Conservation (phyloP, 2,797 vertebrate genomes). For the Sebastes steindachneri region DNA sequence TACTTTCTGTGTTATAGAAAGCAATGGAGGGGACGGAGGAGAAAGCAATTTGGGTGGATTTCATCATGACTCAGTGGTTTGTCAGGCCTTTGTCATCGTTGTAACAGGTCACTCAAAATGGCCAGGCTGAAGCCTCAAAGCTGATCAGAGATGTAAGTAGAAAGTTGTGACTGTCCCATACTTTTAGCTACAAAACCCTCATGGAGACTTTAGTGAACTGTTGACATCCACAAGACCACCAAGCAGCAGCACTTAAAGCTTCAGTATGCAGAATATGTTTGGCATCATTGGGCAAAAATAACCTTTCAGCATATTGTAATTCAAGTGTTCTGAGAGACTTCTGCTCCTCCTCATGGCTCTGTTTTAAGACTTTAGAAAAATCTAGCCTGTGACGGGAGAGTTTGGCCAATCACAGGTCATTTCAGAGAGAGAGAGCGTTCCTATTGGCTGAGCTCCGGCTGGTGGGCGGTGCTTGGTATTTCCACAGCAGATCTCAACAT, state of each 20-base stretch:
- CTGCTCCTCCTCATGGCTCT: too few species aligned
- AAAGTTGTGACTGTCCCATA: slow-evolving; percentile 8
- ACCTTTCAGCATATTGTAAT: too few species aligned
- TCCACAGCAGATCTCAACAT: too few species aligned
- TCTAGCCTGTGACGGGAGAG: accelerated
- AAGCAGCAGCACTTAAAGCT: neutral
- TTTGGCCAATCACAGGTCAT: too few species aligned
- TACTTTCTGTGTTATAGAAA: slow-evolving; percentile 34
- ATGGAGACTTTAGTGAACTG: neutral
- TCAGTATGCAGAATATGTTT: too few species aligned
- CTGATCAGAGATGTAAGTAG: slow-evolving; percentile 30
- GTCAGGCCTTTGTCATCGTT: slow-evolving; percentile 51
- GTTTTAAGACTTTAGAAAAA: too few species aligned
- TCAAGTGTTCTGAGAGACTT: too few species aligned
- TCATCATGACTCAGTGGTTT: slow-evolving; percentile 58
- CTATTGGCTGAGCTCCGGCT: too few species aligned
- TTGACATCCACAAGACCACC: neutral
- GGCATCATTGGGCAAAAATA: too few species aligned
- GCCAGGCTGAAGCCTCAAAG: slow-evolving; percentile 16
- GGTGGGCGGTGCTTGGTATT: too few species aligned
- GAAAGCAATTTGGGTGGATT: slow-evolving; percentile 59
- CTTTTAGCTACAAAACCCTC: slow-evolving; percentile 23
- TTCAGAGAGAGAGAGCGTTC: too few species aligned
- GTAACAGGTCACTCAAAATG: slow-evolving; percentile 46
- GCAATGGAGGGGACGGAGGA: slow-evolving; percentile 27